Base-by-base conservation (phyloP, 1,140 invertebrate genomes). In the Halotydeus destructor region DNA sequence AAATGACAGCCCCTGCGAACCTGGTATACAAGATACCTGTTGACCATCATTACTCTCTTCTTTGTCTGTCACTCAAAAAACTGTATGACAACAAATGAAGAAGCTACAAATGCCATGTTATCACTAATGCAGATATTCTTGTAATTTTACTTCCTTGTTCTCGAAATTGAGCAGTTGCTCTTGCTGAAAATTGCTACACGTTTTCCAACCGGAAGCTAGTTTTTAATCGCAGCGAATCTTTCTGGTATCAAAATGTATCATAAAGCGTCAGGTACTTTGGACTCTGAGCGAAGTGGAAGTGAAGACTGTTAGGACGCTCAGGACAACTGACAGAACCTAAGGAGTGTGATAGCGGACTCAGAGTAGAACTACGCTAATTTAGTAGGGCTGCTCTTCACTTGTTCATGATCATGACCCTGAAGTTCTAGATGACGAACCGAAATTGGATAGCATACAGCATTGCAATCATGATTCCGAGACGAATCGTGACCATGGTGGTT, bases 171-270 rank as follows among this genome's bases (percentile, higher is more conserved):
- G 1, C 36, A 45, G 27, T 32, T 55, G 19, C 61, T 63, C 8
- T 38, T 52, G 3, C 48, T 60, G 50, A 22, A 49, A 61, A 26
- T 60, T 56, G 41, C 19, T 58, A 23, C 34, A 52, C 4, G 52
- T 69, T 21, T 53, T 69, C 14, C 49, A 51, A 11, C 68, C 64
- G 3, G 64, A 69, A 49, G 56, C 60, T 2, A 54, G 50, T 30
- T 30, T 30, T 44, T 67, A 3, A 49, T 66, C 9, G 54, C 69
- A 18, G 63, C 64, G 1, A 63, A 64, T 41, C 43, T 69, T 23
- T 69, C 67, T 8, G 67, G 65, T 6, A 48, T 69, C 6, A 55
- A 53, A 22, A 51, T 68, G 2, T 63, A 67, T 41, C 44, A 44
- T 27, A 49, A 49, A 33, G 57, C 36, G 43, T 41, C 30, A 41